Base-by-base conservation (phyloP, 2,888 invertebrate genomes). In the Zonitis immaculata region DNA sequence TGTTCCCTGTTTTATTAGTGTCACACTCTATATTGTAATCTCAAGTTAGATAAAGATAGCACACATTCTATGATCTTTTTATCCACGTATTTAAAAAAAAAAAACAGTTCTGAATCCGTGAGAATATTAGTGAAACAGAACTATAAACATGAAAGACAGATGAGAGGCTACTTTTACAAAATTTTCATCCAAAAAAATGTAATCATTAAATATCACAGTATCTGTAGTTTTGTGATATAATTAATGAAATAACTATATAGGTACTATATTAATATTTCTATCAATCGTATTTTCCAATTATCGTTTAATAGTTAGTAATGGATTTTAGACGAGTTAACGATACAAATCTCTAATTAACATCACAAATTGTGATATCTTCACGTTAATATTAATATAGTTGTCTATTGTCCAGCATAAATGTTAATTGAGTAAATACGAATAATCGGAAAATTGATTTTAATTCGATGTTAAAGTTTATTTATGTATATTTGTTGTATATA, bases 361-460 rank as follows among this genome's bases (percentile, higher is more conserved):
- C 26, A 28, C 27, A 44, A 44, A 27, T 44, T 44, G 44, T 30
- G 18, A 39, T 39, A 11, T 20, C 18, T 39, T 39, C 32, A 12
- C 6, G 32, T 32, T 39, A 20, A n/a, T 18, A 20, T 20, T 1
- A 20, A 1, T 11, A 45, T 28, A 11, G 7, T 35, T 1, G 12
- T 28, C 6, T 28, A 1, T 16, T 20, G 28, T 27, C 28, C 18
- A 45, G 16, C 28, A 8, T 28, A 8, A 28, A 28, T 27, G 45
- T 45, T 26, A 51, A 54, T 54, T 53, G n/a, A 49, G 42, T 27
- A 28, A 28, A 20, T 39, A 48, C 20, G 44, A 39, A 48, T 46
- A 51, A 51, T 51, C 49, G 51, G 35, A 22, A 39, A 46, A 51
- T 55, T 51, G 51, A 26, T 55, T 55, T 44, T 51, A 55, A 55